phyloP scores from a whole-genome alignment of 2,888 invertebrate genomes.

The Baccha elongata region DNA sequence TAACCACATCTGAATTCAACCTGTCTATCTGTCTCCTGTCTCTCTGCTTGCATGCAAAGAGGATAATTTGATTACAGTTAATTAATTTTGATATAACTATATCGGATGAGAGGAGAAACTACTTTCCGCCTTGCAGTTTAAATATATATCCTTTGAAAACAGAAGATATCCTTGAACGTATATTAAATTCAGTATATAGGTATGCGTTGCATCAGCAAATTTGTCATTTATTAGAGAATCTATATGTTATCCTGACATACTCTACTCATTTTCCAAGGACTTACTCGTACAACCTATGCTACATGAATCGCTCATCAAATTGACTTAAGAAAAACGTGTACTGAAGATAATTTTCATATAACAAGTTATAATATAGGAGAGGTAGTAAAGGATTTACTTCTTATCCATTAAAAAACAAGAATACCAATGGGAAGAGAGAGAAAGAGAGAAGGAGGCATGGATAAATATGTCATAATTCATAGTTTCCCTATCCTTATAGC shows the following conservation, averaged over 20 bases:
- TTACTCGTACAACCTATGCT: slow-evolving; percentile 8
- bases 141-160: slow-evolving; percentile 19
- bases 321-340: slow-evolving; percentile 64
- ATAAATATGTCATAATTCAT: slow-evolving; percentile 62
- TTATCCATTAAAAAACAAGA: slow-evolving; percentile 18
- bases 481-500: slow-evolving; percentile 13
- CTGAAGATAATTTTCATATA: slow-evolving; percentile 28
- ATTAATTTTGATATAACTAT: slow-evolving; percentile 70
- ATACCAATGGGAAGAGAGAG: neutral
- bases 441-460: neutral
- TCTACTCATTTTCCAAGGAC: slow-evolving; percentile 7
- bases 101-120: slow-evolving; percentile 55
- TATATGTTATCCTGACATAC: slow-evolving; percentile 30
- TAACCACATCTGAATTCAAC: slow-evolving; percentile 30
- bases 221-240: slow-evolving; percentile 53
- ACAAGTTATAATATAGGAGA: neutral
- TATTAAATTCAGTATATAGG: neutral
- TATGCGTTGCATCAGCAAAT: slow-evolving; percentile 55
- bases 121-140: slow-evolving; percentile 37
- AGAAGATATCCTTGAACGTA: slow-evolving; percentile 6
- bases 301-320: slow-evolving; percentile 61
- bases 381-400: slow-evolving; percentile 33
- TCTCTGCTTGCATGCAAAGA: slow-evolving; percentile 35
- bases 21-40: slow-evolving; percentile 58
- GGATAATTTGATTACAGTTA: slow-evolving; percentile 72